Evolutionary conservation across 2,888 invertebrate species (phyloP), one percentile per base, ranked within the genome.

Genomic region (Caenorhabditis plicata): DNA sequence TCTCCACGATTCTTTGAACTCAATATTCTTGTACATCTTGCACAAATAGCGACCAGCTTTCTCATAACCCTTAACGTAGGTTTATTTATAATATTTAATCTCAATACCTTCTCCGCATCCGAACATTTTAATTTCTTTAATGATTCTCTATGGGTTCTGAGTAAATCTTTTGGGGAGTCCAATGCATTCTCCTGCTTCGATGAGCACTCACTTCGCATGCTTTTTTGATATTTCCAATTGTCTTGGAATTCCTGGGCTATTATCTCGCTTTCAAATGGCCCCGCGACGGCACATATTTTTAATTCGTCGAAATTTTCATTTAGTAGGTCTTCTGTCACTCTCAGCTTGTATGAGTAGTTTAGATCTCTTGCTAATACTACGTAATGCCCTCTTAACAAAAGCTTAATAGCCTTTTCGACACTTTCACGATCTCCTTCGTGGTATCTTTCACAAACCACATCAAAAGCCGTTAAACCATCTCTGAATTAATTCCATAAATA

Each of bases 361-460:
- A 7, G 15, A 4, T 40, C 15, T 4, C 53, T 41, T n/a, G 15
- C 2, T 1, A 54, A 49, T 17, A 49, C 39, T 29, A 54, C 50
- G 43, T 41, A 54, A 46, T 20, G 36, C 4, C 60, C 60, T 45
- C 52, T 31, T 5, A 58, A 39, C 1, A 41, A 43, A 39, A 60
- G 36, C 27, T 45, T 29, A 17, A 60, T 60, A 8, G 40, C 38
- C 29, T 23, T 41, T 31, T 40, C 29, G 4, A 52, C 17, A 9
- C 38, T 17, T 3, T 23, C 11, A 40, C 49, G 54, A 33, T 66
- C 56, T n/a, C 36, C 31, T 35, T 42, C 56, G 2, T 33, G 23
- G 45, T 60, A 67, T 11, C 67, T 23, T 11, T 56, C 55, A 40
- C 63, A 60, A 4, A 47, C 54, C 4, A 41, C 29, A 22, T 64